phyloP scores from a whole-genome alignment of 2,797 vertebrate genomes.

The Myoxocephalus aenaeus region DNA sequence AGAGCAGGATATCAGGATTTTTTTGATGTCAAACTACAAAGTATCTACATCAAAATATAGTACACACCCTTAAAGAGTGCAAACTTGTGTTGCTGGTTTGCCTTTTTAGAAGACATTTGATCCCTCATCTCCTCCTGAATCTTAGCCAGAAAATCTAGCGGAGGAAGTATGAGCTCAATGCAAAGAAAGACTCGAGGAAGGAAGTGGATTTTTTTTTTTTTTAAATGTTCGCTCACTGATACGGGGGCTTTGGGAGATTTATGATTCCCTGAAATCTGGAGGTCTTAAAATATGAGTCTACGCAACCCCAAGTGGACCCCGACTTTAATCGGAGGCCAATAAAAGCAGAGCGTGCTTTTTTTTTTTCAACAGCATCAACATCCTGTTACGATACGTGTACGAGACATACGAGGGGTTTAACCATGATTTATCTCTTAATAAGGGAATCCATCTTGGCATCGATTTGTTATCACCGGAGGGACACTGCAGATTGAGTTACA shows the following conservation, averaged over 20 bases:
- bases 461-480: slow-evolving; percentile 60
- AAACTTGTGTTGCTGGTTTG: slow-evolving; percentile 38
- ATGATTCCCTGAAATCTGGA: slow-evolving; percentile 58
- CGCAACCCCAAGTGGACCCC: slow-evolving; percentile 5
- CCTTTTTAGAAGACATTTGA: slow-evolving; percentile 37
- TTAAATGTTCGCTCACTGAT: slow-evolving; percentile 45
- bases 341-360: slow-evolving; percentile 42
- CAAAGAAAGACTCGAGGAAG: slow-evolving; percentile 61
- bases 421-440: slow-evolving; percentile 43
- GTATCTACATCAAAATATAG: slow-evolving; percentile 30
- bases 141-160: slow-evolving; percentile 43
- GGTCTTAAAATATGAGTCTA: slow-evolving; percentile 52
- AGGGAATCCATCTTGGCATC: slow-evolving; percentile 50
- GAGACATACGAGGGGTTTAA: slow-evolving; percentile 25
- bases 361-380: not conserved
- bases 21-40: slow-evolving; percentile 53
- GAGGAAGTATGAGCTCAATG: slow-evolving; percentile 60
- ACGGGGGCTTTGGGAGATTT: slow-evolving; percentile 64
- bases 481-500: slow-evolving; percentile 58
- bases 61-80: slow-evolving; percentile 17
- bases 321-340: slow-evolving; percentile 45
- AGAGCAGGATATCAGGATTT: slow-evolving; percentile 67
- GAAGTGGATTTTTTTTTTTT: slow-evolving; percentile 13
- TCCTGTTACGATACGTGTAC: slow-evolving; percentile 17
- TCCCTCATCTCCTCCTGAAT: slow-evolving; percentile 35